These are phyloP conservation scores for Limnodromus scolopaceus DNA, from an alignment of 2,797 vertebrate genomes.

Conservation along the genomic window DNA sequence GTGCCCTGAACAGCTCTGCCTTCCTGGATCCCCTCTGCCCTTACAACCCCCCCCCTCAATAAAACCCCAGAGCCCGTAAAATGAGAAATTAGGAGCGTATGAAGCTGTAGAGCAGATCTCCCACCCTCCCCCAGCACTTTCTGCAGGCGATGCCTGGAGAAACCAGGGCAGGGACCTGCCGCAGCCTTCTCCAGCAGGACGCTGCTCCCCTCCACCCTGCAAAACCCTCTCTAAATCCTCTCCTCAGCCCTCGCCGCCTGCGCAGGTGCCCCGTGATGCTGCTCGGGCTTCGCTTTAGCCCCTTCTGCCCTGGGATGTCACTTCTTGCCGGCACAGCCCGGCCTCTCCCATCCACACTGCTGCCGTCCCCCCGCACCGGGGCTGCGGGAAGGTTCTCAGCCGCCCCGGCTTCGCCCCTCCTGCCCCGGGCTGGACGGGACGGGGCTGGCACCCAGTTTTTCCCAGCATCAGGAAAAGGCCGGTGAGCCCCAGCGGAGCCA, in stretches of 20 bases:
- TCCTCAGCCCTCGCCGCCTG: rapidly evolving
- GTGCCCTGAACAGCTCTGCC: background rate
- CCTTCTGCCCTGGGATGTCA: background rate
- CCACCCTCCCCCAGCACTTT: rapidly evolving
- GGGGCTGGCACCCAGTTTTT: slow-evolving; percentile 48
- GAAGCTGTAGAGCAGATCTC: background rate
- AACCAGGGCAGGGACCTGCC: rapidly evolving
- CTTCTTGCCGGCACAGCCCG: background rate
- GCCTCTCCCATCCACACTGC: background rate
- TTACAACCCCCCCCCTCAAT: rapidly evolving
- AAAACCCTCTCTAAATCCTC: background rate
- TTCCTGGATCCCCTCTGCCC: background rate
- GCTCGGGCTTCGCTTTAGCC: background rate
- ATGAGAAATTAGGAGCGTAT: background rate
- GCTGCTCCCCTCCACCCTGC: rapidly evolving
- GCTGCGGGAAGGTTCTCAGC: background rate
- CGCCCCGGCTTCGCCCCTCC: background rate
- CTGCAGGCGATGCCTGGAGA: rapidly evolving
- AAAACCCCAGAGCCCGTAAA: background rate
- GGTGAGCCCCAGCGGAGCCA: slow-evolving; percentile 82
- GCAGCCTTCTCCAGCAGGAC: background rate
- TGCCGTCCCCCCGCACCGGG: rapidly evolving
- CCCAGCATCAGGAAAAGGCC: slow-evolving; percentile 73
- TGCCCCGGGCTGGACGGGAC: rapidly evolving
- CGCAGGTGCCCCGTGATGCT: background rate